Percentiles rank a stretch among this genome's conserved stretches.
phyloP scores from a whole-genome alignment of 2,113 vertebrate genomes.

The Hippoglossus stenolepis region DNA sequence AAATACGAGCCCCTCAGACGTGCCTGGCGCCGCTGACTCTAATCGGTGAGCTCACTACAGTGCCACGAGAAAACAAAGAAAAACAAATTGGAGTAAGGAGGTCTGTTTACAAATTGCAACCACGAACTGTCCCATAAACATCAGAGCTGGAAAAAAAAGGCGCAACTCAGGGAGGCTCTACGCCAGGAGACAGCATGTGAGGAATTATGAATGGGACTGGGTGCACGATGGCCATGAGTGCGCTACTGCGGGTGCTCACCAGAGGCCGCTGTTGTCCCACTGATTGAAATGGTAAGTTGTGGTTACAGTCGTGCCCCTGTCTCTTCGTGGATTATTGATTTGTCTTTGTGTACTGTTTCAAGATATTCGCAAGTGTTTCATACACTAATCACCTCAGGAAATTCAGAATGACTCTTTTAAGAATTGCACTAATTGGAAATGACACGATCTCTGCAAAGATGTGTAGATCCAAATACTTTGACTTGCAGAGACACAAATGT shows the following conservation, averaged over 20 bases:
- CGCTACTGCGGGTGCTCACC: constrained; percentile 38
- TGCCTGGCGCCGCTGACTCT: background rate
- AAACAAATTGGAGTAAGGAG: background rate
- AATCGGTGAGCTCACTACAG: background rate
- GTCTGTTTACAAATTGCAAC: constrained; percentile 21
- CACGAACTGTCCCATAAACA: background rate
- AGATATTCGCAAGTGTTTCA: background rate
- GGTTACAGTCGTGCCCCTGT: background rate
- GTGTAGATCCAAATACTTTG: background rate
- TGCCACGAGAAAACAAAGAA: background rate
- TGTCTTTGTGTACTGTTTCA: background rate
- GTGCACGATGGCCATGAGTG: constrained; percentile 43
- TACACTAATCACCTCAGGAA: background rate
- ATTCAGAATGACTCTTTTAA: background rate
- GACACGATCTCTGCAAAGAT: background rate
- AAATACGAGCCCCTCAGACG: constrained; percentile 13
- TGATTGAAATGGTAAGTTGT: constrained; percentile 53
- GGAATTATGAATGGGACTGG: constrained; percentile 73
- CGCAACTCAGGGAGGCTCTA: constrained; percentile 4
- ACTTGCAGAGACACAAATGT: background rate
- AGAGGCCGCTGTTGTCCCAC: constrained; percentile 67
- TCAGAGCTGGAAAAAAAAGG: background rate
- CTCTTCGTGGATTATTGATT: background rate
- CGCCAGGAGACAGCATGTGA: constrained; percentile 19
- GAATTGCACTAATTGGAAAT: background rate